Percentiles rank a stretch among this genome's conserved stretches.
Evolutionary conservation across 2,797 vertebrate genomes (phyloP).

Genomic region (Furcifer pardalis): DNA sequence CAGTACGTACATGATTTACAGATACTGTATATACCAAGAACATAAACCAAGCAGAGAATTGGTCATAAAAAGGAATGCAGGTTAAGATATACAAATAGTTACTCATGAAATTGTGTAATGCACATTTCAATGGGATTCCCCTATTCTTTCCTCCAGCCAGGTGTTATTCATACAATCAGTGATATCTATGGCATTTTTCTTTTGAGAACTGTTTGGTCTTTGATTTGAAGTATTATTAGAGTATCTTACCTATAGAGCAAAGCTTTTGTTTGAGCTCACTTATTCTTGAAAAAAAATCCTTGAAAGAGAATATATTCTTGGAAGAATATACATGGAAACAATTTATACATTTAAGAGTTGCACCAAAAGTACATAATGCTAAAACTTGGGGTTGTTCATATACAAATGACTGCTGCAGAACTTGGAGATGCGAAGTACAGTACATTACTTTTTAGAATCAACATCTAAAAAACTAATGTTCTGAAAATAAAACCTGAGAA

Average conservation of each 20-base stretch:
- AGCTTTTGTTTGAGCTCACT: background rate
- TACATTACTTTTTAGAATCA: too few species aligned
- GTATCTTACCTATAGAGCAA: background rate
- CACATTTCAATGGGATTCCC: background rate
- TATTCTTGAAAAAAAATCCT: background rate
- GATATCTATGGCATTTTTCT: background rate
- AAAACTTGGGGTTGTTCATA: background rate
- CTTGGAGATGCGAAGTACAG: too few species aligned
- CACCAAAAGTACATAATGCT: background rate
- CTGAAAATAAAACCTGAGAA: too few species aligned
- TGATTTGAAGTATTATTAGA: background rate
- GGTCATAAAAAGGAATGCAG: background rate
- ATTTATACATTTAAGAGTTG: background rate
- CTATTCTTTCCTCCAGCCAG: background rate
- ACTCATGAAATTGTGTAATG: background rate
- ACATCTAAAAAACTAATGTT: too few species aligned
- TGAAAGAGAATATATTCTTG: background rate
- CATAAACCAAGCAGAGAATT: background rate
- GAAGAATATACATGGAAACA: background rate
- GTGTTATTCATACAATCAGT: background rate
- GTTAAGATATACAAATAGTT: background rate
- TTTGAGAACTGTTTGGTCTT: background rate
- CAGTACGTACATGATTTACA: background rate
- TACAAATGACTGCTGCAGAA: background rate
- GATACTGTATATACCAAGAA: conserved; percentile 6